Base-by-base conservation (phyloP, 2,888 invertebrate species). In the Alviniconcha strummeri region DNA sequence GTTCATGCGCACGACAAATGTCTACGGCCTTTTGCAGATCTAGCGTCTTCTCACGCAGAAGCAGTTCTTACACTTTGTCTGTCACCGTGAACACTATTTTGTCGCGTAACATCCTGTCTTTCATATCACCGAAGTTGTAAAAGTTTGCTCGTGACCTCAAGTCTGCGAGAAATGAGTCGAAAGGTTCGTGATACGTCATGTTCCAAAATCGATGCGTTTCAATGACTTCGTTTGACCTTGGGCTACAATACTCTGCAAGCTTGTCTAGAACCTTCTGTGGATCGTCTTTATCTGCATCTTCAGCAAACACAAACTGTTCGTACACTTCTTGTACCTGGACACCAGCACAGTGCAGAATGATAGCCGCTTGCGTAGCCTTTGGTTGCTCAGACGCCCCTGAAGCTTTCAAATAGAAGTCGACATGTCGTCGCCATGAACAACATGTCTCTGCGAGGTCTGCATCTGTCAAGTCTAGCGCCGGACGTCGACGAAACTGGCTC, bases 31-130 rank as follows among this genome's bases (percentile, higher is more conserved):
- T 36, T 36, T 36, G 36, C 4, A 79, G 64, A 36, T 54, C 52
- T 17, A 15, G 55, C 5, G n/a, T 54, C 19, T 76, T 54, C 55
- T 71, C 72, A 15, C 57, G n/a, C 9, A 57, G 57, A 17, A 81
- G 72, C n/a, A 71, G 67, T 52, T 19, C 78, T 19, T 82, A 75
- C 56, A 64, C 15, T 60, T 75, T 82, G 36, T 55, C 64, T 17
- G 72, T 60, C 9, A 36, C 56, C 8, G 81, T 75, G n/a, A 82
- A 82, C 1, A 82, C 81, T 5, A 78, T 81, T 78, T 83, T 78
- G 78, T 76, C 76, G 1, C n/a, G 56, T 19, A 76, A 19, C 57
- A 79, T 79, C 2, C 72, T 15, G 19, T 83, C 75, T 79, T 83
- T 83, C 52, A 17, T 6, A 5, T 17, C 52, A 15, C 55, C 67